These are phyloP conservation scores for Drosophila chauvacae DNA, from an alignment of 1,140 invertebrate species.

Conservation along the genomic window DNA sequence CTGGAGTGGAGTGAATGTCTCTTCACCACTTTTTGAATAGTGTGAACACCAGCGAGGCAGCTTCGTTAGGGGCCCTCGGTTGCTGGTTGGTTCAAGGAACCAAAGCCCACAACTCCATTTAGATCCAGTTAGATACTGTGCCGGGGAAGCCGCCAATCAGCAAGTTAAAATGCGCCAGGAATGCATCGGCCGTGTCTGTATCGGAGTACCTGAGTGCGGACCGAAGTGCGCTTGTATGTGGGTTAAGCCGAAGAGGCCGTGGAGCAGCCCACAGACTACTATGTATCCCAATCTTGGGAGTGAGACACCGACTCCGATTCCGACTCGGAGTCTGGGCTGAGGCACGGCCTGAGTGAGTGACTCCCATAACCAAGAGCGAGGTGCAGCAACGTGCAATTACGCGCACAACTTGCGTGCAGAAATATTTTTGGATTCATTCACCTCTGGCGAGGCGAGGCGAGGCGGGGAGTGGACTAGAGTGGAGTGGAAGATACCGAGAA, in stretches of 20 bases:
- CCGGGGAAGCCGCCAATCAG: conserved; percentile 62
- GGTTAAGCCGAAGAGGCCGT: conserved; percentile 57
- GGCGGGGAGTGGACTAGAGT: neutral
- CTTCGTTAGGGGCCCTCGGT: conserved; percentile 10
- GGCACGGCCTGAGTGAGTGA: conserved; percentile 21
- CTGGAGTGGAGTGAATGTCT: neutral
- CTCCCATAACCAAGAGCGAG: conserved; percentile 38
- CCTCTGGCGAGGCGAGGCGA: conserved; percentile 31
- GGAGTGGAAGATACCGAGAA: conserved; percentile 37
- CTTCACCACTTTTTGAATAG: conserved; percentile 1
- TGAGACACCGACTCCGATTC: conserved; percentile 27
- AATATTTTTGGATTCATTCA: conserved; percentile 76
- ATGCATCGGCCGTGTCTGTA: conserved; percentile 34
- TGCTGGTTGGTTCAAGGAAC: conserved; percentile 34
- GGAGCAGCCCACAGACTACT: conserved; percentile 43
- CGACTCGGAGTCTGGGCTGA: conserved; percentile 16
- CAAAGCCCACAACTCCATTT: conserved; percentile 49
- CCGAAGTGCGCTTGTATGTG: conserved; percentile 38
- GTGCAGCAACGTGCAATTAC: conserved; percentile 69
- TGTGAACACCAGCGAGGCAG: conserved; percentile 8
- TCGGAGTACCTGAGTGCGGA: conserved; percentile 11
- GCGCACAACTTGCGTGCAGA: conserved; percentile 69
- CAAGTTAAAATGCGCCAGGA: conserved; percentile 58
- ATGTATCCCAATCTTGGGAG: conserved; percentile 38
- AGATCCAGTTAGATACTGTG: conserved; percentile 46